Base-by-base conservation (phyloP, 37 sponge, comb jelly and placozoan species). In the Hexactinellida sp. region DNA sequence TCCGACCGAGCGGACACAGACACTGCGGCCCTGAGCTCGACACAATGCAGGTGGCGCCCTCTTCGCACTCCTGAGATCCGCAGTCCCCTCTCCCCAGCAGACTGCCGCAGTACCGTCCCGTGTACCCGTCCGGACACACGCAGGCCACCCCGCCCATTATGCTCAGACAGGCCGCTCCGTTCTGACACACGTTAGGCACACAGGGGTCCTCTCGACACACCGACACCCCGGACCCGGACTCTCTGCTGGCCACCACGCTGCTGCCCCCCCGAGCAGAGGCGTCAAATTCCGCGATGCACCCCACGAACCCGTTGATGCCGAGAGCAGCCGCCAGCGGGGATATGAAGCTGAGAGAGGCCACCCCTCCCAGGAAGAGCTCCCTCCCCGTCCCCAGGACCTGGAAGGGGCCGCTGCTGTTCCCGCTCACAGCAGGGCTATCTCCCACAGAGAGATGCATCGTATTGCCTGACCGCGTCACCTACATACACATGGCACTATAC, bases 181-280 rank as follows among this genome's bases (percentile, higher is more conserved):
- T 89, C 86, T 76, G 84, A 86, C 90, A 89, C 36, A 87, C 87
- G 83, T 51, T 37, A 37, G 90, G 84, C n/a, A 24, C 37, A 63
- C 89, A 88, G 54, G 76, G 76, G 34, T 63, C 76, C 21, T n/a
- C 30, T n/a, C 13, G 19, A 63, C 76, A 63, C 76, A 32, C 76
- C 25, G 76, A 63, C 5, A 63, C 76, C 21, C 76, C 76, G 5
- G 76, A 63, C 34, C 76, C 76, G 5, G 76, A 63, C 13, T 63
- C 76, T 63, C 13, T 28, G 5, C 13, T 63, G 3, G 76, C 5
- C 5, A 63, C 3, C 76, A 63, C 76, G 34, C 76, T 63, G 5
- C 34, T 28, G 3, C 21, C 30, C 76, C 76, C 34, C 5, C 5
- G 3, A n/a, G 76, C 3, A 3, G 3, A n/a, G 3, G 30, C 28